A percentile compares a stretch with the other conserved stretches of the same genome.
These are phyloP conservation scores for Aelia acuminata DNA, from an alignment of 2,888 invertebrate genomes.

Conservation along the genomic window DNA sequence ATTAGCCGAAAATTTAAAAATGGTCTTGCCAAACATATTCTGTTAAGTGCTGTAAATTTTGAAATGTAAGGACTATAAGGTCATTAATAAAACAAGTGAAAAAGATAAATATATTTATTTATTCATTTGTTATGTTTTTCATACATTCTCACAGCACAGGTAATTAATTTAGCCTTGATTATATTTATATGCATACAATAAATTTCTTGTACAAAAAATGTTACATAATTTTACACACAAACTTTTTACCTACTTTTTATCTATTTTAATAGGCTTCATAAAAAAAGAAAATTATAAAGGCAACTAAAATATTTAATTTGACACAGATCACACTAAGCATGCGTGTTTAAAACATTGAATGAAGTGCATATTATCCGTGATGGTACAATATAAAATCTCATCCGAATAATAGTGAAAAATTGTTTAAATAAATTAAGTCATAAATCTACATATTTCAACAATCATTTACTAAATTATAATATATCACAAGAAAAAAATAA, in stretches of 20 bases:
- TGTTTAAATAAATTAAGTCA: neutral
- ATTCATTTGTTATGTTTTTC: slow-evolving; percentile 37
- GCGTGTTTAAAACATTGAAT: slow-evolving; percentile 46
- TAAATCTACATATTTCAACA: slow-evolving; percentile 20
- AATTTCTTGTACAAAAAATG: slow-evolving; percentile 52
- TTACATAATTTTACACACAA: slow-evolving; percentile 34
- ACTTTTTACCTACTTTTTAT: too few species aligned
- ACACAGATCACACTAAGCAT: slow-evolving; percentile 49
- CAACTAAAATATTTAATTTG: neutral
- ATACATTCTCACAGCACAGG: slow-evolving; percentile 57
- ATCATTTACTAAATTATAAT: slow-evolving; percentile 45
- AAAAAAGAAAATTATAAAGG: slow-evolving; percentile 6
- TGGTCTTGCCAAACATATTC: neutral
- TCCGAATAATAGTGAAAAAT: neutral
- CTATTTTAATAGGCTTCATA: slow-evolving; percentile 18
- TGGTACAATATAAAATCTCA: slow-evolving; percentile 34
- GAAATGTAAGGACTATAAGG: neutral
- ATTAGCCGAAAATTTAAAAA: neutral
- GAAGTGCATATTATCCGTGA: slow-evolving; percentile 37
- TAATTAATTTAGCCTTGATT: slow-evolving; percentile 57
- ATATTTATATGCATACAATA: slow-evolving; percentile 44
- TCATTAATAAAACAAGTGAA: slow-evolving; percentile 5
- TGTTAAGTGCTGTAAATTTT: neutral
- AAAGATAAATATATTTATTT: slow-evolving; percentile 53
- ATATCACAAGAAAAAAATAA: slow-evolving; percentile 36